Evolutionary conservation across 2,113 vertebrate genomes (phyloP).

Genomic region (Cettia cetti): DNA sequence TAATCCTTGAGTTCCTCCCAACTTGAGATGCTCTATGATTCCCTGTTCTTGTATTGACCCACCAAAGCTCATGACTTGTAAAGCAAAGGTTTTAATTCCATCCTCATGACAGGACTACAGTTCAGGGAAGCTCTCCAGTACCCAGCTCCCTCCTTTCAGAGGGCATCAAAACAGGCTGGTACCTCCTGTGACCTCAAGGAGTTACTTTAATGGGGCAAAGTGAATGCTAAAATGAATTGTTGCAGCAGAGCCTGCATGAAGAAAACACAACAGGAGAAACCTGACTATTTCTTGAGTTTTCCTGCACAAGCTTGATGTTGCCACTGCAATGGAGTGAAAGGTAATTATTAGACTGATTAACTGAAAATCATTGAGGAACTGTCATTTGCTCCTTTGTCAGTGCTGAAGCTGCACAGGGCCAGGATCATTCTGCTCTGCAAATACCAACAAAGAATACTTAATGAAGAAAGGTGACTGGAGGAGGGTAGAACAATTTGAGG

Average conservation of each 20-base stretch:
- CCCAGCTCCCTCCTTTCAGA: not conserved
- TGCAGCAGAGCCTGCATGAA: not conserved
- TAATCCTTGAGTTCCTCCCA: not conserved
- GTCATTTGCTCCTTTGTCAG: not conserved
- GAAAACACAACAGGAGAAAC: not conserved
- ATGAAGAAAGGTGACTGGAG: not conserved
- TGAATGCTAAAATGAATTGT: not conserved
- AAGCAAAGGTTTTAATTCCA: not conserved
- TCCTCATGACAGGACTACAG: not conserved
- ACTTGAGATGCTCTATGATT: accelerated
- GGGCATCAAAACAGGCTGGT: not conserved
- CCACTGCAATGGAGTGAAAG: not conserved
- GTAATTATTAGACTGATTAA: not conserved
- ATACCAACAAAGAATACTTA: not conserved
- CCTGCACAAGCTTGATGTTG: not conserved
- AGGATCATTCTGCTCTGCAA: not conserved
- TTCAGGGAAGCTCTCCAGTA: not conserved
- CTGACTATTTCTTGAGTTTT: not conserved
- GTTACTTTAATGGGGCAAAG: not conserved
- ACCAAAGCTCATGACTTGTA: not conserved
- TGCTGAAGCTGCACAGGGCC: not conserved
- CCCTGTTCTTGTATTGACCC: not conserved
- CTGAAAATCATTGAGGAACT: not conserved
- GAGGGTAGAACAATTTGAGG: not conserved
- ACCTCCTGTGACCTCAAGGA: not conserved